Percentiles rank a stretch among this genome's conserved stretches.
These are phyloP conservation scores for Chiloscyllium punctatum DNA, from an alignment of 2,797 vertebrate genomes.

Conservation along the genomic window DNA sequence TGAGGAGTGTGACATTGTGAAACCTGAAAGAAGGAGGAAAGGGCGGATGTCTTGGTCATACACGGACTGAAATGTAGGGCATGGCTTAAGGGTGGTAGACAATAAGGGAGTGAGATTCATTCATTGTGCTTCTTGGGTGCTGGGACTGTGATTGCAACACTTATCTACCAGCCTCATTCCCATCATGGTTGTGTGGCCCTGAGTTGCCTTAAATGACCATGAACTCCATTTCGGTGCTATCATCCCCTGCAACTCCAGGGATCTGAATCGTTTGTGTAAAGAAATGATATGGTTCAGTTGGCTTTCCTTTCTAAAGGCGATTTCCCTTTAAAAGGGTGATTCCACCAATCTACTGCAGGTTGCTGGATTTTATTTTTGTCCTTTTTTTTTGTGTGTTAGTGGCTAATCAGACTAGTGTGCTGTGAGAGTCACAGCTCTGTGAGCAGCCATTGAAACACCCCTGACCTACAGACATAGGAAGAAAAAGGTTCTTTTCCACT, in stretches of 20 bases:
- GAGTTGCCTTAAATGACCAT: background rate
- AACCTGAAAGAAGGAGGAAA: background rate
- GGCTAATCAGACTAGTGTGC: no score
- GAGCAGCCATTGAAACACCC: no score
- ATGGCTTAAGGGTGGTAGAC: background rate
- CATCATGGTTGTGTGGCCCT: background rate
- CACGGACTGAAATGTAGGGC: background rate
- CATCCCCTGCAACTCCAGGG: background rate
- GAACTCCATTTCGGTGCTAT: background rate
- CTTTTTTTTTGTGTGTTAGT: no score
- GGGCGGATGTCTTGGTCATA: background rate
- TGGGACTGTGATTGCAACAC: background rate
- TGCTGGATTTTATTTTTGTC: background rate
- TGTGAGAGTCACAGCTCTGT: no score
- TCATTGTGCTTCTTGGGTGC: background rate
- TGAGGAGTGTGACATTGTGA: no score
- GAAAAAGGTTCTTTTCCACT: no score
- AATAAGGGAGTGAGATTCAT: background rate
- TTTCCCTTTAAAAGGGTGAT: background rate
- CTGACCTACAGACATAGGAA: no score
- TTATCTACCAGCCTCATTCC: background rate
- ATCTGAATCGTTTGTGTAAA: background rate
- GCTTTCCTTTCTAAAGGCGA: background rate
- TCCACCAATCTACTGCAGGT: background rate
- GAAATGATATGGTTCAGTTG: background rate